Evolutionary conservation across 1,140 invertebrate genomes (phyloP), one percentile per base, ranked within the genome.

Genomic region (Oncopeltus fasciatus): DNA sequence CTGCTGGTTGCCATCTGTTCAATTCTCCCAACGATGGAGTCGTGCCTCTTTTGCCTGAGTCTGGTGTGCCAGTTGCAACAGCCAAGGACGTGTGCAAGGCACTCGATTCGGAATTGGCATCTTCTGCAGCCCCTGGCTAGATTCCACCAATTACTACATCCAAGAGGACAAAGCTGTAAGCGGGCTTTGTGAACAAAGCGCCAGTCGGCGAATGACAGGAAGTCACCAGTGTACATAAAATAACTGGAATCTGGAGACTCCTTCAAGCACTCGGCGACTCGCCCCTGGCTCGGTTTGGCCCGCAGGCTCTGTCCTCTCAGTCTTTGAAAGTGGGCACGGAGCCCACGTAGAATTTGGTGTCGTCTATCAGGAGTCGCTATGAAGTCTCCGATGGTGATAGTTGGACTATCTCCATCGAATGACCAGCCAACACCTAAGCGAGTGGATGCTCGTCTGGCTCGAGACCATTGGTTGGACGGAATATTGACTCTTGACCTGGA

Each of bases 161-260:
- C 70, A 2, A 72, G 65, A 2, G 68, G 12, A 0, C 69, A 67
- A 8, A 38, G 5, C 31, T 38, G 31, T 5, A 38, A 14, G 31
- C 31, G 31, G 31, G 31, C 31, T 14, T 38, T 38, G 31, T 38
- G 31, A 8, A 38, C 5, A 14, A 14, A 38, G 5, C 5, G 31
- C 31, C 31, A 38, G n/a, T 72, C 66, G 24, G 71, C 21, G 44
- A 71, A 38, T 38, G 31, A 38, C 5, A 38, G 31, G 31, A 8
- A 38, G 14, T 20, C 62, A 44, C 31, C 31, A 5, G 38, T 69
- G 31, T 38, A 38, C 5, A 38, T 5, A 14, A 38, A 38, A 14
- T 8, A 38, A 14, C 14, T 38, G 31, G 31, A 38, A 8, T 38
- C 31, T 5, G 31, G 31, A 8, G 31, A 38, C 31, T 8, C 5